Base-by-base conservation (phyloP, 2,888 invertebrate genomes). In the Diarsia dahlii region DNA sequence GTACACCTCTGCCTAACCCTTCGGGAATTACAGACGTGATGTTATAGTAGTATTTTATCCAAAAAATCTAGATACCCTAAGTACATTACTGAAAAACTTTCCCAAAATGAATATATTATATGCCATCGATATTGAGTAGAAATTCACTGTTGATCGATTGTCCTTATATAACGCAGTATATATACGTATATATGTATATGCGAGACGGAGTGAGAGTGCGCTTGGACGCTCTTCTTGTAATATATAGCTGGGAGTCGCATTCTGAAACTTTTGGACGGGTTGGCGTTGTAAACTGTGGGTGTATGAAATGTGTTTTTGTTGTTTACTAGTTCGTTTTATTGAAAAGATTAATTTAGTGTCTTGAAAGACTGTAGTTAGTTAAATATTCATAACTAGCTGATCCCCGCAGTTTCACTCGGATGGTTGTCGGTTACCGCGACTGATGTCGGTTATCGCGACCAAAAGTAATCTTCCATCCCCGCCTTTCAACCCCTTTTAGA, bases 231-330 rank as follows among this genome's bases (percentile, higher is more conserved):
- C 85, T 89, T 88, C 91, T 92, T 92, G 93, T 93, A 92, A 94
- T 94, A 91, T 93, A 93, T 93, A 94, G 90, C 84, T 89, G 8
- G 89, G 52, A 72, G 92, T 81, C 58, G 6, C 76, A 94, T 93
- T 94, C 94, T 92, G 89, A 63, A 82, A 81, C 0, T n/a, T 64
- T 78, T 82, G 56, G 34, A 58, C 48, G 2, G 1, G 3, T 4
- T 52, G 28, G 6, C 0, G 15, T 64, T 58, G 64, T 9, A 20
- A 18, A 60, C 12, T 34, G 18, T 13, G 15, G 18, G 34, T 28
- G 9, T 18, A 60, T 48, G 1, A n/a, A 23, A 13, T 45, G 3
- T 50, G 12, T n/a, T 12, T 70, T 58, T 34, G 45, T 65, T 56
- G 15, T 15, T 23, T 23, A 56, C 13, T 5, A 15, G 8, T 23